phyloP scores from a whole-genome alignment of 2,113 vertebrate species.

The Melospiza georgiana region DNA sequence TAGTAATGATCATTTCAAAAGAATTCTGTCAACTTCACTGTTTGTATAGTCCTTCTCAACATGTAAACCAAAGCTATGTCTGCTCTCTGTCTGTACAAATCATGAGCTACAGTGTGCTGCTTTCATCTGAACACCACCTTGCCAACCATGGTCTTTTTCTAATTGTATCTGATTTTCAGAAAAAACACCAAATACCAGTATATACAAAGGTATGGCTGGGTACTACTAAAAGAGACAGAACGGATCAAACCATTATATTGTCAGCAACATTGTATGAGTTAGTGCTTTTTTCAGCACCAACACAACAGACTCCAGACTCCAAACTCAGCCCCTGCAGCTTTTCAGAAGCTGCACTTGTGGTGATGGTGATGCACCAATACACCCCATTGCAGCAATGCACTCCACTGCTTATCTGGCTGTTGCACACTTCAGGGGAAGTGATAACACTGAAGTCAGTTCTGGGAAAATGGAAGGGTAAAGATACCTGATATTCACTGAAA shows the following conservation, averaged over 20 bases:
- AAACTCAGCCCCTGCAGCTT: background rate
- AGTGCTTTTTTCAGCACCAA: background rate
- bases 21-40: background rate
- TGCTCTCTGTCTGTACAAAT: background rate
- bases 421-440: background rate
- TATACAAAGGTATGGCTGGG: background rate
- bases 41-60: background rate
- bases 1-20: background rate
- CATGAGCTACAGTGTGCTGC: background rate
- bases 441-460: background rate
- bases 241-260: background rate
- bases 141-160: background rate
- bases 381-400: background rate
- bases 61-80: background rate
- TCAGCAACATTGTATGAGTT: background rate
- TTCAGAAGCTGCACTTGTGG: background rate
- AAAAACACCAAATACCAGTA: background rate
- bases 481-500: background rate
- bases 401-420: accelerated
- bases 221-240: background rate
- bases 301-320: background rate
- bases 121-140: background rate
- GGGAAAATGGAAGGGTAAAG: background rate
- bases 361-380: background rate
- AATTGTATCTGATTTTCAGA: background rate